Evolutionary conservation across 2,797 vertebrate species (phyloP).

Genomic region (Pitangus sulphuratus): DNA sequence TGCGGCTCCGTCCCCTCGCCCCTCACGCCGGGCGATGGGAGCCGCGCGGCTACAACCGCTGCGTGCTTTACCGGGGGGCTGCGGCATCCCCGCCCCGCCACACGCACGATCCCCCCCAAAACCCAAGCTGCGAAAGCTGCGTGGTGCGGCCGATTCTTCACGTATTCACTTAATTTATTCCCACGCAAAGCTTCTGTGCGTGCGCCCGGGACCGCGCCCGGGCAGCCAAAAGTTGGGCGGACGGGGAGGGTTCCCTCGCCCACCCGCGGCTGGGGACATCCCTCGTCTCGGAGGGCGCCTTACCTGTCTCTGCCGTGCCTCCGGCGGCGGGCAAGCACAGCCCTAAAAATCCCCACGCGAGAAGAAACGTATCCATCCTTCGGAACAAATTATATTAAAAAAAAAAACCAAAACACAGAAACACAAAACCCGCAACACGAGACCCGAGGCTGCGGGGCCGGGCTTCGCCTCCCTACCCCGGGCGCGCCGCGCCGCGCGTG

Average conservation of each 20-base stretch:
- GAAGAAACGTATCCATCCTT: slow-evolving; percentile 86
- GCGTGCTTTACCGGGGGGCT: neutral
- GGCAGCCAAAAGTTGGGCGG: neutral
- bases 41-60: neutral
- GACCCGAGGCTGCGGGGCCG: neutral
- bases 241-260: neutral
- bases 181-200: neutral
- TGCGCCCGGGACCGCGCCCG: neutral
- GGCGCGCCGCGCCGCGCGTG: slow-evolving; percentile 6
- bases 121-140: neutral
- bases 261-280: neutral
- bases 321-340: slow-evolving; percentile 75
- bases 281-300: slow-evolving; percentile 59
- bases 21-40: neutral
- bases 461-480: neutral
- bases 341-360: slow-evolving; percentile 83
- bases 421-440: neutral
- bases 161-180: neutral
- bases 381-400: neutral
- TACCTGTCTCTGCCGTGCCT: slow-evolving; percentile 84
- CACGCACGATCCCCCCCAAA: neutral
- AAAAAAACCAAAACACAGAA: neutral
- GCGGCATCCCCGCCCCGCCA: neutral
- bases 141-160: neutral
- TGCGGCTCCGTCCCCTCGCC: neutral